phyloP scores from a whole-genome alignment of 2,797 vertebrate species.

The Masticophis lateralis region DNA sequence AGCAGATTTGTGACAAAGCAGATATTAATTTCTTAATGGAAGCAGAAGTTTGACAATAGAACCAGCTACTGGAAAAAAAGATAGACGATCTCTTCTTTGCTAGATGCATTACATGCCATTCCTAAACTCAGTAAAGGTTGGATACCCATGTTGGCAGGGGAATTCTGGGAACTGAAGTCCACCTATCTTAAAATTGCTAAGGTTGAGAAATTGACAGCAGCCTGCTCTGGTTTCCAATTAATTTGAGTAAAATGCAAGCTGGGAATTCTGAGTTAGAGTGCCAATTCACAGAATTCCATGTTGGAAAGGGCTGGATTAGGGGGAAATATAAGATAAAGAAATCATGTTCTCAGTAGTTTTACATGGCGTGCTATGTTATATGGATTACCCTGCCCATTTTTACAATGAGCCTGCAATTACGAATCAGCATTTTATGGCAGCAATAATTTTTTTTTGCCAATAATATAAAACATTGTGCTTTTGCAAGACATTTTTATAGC shows the following conservation, averaged over 20 bases:
- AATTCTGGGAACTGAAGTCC: background rate
- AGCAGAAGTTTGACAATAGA: background rate
- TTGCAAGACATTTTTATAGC: conserved; percentile 6
- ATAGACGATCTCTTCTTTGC: background rate
- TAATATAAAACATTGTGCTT: conserved; percentile 24
- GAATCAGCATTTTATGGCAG: background rate
- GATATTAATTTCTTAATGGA: background rate
- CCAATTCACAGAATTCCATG: background rate
- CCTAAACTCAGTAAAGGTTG: background rate
- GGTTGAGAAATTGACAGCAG: background rate
- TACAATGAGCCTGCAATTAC: background rate
- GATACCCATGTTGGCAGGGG: background rate
- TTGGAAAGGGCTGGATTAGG: background rate
- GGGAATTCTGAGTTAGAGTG: background rate
- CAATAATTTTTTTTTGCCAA: conserved; percentile 1
- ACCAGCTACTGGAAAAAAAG: background rate
- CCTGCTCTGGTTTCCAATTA: background rate
- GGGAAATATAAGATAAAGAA: background rate
- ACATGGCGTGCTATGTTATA: background rate
- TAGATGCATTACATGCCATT: background rate
- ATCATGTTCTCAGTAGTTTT: background rate
- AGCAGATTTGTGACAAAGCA: background rate
- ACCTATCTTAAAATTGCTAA: background rate
- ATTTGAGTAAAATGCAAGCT: background rate
- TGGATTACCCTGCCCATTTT: background rate